phyloP scores from a whole-genome alignment of 2,797 vertebrate genomes.

The Pipistrellus kuhlii region DNA sequence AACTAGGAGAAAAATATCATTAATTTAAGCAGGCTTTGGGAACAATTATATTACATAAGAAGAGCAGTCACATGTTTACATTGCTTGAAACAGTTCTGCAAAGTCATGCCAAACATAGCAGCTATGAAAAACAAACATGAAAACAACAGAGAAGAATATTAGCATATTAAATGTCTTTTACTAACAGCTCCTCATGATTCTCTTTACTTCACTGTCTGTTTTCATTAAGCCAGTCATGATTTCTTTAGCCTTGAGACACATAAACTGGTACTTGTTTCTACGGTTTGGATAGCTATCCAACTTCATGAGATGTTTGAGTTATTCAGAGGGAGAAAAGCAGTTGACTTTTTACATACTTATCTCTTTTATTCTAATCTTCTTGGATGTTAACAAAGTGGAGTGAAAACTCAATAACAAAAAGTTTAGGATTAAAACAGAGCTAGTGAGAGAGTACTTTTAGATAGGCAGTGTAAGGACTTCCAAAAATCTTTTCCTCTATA shows the following conservation, averaged over 20 bases:
- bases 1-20: not conserved
- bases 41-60: slow-evolving; percentile 44
- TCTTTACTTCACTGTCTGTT: slow-evolving; percentile 20
- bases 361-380: slow-evolving; percentile 12
- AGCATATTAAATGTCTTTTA: not conserved
- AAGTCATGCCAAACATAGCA: slow-evolving; percentile 28
- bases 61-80: slow-evolving; percentile 38
- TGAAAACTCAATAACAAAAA: slow-evolving; percentile 31
- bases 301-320: not conserved
- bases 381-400: not conserved
- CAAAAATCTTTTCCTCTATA: not conserved
- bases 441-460: slow-evolving; percentile 8
- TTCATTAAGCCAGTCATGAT: not conserved
- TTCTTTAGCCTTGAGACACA: not conserved
- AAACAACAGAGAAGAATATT: slow-evolving; percentile 30
- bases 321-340: not conserved
- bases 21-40: slow-evolving; percentile 43
- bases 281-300: not conserved
- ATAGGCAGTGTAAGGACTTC: slow-evolving; percentile 23
- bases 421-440: slow-evolving; percentile 40
- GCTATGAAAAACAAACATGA: slow-evolving; percentile 55
- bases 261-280: not conserved
- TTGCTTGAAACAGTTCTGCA: slow-evolving; percentile 41
- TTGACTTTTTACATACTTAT: slow-evolving; percentile 22
- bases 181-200: not conserved